These are phyloP conservation scores for Cyaniris semiargus DNA, from an alignment of 2,888 invertebrate genomes.

Conservation along the genomic window DNA sequence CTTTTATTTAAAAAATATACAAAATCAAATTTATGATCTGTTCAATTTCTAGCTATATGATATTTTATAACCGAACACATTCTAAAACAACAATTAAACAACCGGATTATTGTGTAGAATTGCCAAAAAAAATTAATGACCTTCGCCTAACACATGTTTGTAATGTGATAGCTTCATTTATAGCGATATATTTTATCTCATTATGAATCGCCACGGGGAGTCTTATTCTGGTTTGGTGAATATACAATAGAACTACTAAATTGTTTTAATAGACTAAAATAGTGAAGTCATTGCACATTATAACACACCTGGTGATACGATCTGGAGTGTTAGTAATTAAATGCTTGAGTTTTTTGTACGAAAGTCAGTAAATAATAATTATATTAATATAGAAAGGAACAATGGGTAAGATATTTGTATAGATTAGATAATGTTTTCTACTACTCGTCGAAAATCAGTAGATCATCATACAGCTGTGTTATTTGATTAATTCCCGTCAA, in stretches of 20 bases:
- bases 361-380: conserved; percentile 25
- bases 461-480: background rate
- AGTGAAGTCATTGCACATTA: conserved; percentile 71
- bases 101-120: conserved; percentile 35
- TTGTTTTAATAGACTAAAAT: conserved; percentile 76
- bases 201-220: conserved; percentile 74
- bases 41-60: background rate
- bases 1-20: background rate
- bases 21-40: background rate
- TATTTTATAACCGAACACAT: background rate
- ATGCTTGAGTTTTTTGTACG: conserved; percentile 36
- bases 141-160: conserved; percentile 60
- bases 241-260: conserved; percentile 68
- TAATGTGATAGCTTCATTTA: conserved; percentile 75
- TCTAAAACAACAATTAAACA: conserved; percentile 37
- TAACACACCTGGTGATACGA: conserved; percentile 69
- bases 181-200: conserved; percentile 66
- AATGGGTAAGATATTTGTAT: conserved; percentile 5
- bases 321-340: conserved; percentile 65
- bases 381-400: conserved; percentile 10
- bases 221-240: conserved; percentile 61
- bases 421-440: background rate
- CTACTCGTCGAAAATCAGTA: background rate
- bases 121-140: conserved; percentile 42
- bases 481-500: background rate